phyloP scores from a whole-genome alignment of 2,888 invertebrate genomes.

The Lasioglossum pauxillum region DNA sequence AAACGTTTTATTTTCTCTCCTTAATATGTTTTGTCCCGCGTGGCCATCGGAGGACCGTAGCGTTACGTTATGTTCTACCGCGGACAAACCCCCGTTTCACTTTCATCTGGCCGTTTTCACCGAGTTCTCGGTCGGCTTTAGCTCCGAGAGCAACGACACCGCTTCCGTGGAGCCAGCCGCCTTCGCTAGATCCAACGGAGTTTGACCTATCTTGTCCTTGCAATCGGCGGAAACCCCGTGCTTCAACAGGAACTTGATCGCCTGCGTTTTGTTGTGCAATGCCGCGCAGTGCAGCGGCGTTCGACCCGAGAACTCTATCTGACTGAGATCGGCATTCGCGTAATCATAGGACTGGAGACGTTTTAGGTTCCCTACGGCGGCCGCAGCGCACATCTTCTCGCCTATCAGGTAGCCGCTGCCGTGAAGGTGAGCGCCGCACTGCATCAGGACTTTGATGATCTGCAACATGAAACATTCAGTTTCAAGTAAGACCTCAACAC shows the following conservation, averaged over 20 bases:
- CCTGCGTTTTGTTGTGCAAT: conserved; percentile 85
- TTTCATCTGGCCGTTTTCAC: conserved; percentile 26
- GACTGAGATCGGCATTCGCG: conserved; percentile 89
- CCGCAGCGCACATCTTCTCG: conserved; percentile 89
- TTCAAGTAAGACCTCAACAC: background rate
- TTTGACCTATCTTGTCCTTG: conserved; percentile 86
- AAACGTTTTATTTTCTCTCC: conserved; percentile 16
- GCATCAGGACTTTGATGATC: conserved; percentile 88
- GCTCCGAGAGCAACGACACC: background rate
- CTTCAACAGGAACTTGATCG: conserved; percentile 86
- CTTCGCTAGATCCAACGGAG: conserved; percentile 86
- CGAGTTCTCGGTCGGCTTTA: background rate
- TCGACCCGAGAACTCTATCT: conserved; percentile 87
- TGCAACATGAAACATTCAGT: conserved; percentile 47
- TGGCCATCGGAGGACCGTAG: background rate
- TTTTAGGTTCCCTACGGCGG: conserved; percentile 86
- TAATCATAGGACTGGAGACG: conserved; percentile 87
- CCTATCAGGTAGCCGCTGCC: conserved; percentile 87
- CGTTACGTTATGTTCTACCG: background rate
- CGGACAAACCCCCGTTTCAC: background rate
- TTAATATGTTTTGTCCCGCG: background rate
- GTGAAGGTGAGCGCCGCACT: conserved; percentile 91
- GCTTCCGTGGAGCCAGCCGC: conserved; percentile 24
- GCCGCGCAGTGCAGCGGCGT: conserved; percentile 90
- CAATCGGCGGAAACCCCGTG: conserved; percentile 83